Percentiles rank a stretch among this genome's conserved stretches.
Conservation (phyloP, 2,113 vertebrate species). For the Phoenicopterus ruber region DNA sequence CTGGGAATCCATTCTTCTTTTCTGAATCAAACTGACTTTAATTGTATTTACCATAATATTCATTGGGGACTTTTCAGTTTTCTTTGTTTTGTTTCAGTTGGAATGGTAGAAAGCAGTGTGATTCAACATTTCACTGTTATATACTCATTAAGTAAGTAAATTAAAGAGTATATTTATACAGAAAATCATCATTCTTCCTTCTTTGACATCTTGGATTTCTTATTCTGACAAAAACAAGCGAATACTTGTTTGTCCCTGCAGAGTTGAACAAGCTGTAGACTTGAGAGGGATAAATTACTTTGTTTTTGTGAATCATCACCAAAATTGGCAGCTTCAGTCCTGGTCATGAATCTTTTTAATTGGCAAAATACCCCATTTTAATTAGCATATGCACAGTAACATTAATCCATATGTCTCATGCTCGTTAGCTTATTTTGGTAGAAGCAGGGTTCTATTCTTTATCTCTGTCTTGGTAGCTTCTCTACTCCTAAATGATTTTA, state of each 20-base stretch:
- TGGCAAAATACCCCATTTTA: not conserved
- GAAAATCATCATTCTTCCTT: not conserved
- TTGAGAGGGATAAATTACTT: not conserved
- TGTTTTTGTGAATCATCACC: not conserved
- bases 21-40: not conserved
- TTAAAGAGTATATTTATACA: not conserved
- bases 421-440: not conserved
- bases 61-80: not conserved
- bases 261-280: not conserved
- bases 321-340: not conserved
- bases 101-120: not conserved
- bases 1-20: not conserved
- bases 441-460: not conserved
- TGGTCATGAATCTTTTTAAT: not conserved
- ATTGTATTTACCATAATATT: not conserved
- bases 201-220: not conserved
- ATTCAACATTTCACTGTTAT: not conserved
- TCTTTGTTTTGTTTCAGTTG: not conserved
- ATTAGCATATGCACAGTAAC: not conserved
- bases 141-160: not conserved
- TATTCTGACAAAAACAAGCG: not conserved
- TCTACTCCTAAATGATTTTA: not conserved
- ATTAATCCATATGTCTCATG: not conserved
- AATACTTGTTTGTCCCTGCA: not conserved
- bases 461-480: not conserved